Evolutionary conservation across 1,140 invertebrate species (phyloP), one percentile per base, ranked within the genome.

Genomic region (Drosophila bocki): DNA sequence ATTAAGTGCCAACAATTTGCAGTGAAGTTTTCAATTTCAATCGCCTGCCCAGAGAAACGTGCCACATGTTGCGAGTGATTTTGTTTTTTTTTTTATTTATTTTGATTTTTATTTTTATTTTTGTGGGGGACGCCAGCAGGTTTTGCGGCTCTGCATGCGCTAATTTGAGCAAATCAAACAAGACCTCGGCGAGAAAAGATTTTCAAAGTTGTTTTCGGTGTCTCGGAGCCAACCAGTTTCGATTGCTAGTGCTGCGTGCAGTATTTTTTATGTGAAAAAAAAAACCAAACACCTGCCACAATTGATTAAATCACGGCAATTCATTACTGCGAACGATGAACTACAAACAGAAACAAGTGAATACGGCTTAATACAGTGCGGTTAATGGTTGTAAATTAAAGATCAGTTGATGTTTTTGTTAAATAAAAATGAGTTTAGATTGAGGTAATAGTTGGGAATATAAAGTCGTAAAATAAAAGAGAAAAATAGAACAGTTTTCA

Each of bases 271-370:
- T 59, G 65, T 6, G 45, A 64, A 53, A 70, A 51, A 71, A 69
- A 71, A 51, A 51, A 22, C 22, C 29, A 88, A 90, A 84, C 84
- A 88, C 84, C 84, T 88, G 84, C 84, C 87, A 90, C 78, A 88
- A 90, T 88, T 88, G 85, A 88, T 90, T 84, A 88, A 84, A 90
- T 88, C 84, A 71, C 65, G 51, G 80, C 85, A 81, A 88, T 90
- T 88, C 87, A 90, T 84, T 88, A 88, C 80, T 84, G 62, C 78
- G 62, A 81, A 53, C 78, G 69, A 71, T 64, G 60, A 68, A 70
- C 41, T 35, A 62, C 62, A 67, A 57, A 53, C 15, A 48, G 33
- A 37, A 13, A 54, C 37, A 41, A n/a, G 48, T 29, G 50, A 69
- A 37, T 22, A 35, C 32, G n/a, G 47, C 33, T 32, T 7, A 39